Evolutionary conservation across 2,113 vertebrate species (phyloP), one percentile per base, ranked within the genome.

Genomic region (Hippocampus comes): DNA sequence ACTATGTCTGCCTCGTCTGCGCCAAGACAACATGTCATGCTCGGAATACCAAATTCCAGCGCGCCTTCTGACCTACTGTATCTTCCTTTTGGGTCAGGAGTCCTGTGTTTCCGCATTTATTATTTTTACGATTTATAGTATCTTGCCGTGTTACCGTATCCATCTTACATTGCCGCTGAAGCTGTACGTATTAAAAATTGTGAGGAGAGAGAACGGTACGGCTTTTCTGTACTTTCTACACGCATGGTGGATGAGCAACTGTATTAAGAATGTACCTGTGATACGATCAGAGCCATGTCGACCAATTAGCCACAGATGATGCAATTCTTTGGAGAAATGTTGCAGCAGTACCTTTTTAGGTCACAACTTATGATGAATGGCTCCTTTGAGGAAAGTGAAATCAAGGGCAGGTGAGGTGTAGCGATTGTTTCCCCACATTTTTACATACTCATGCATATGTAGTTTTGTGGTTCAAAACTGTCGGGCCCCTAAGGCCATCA

Each of bases 11-110:
- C 76, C 86, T 84, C 73, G 75, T 87, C 86, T 85, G 86, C 88
- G 82, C 86, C 89, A 85, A 91, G 88, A 88, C 86, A 90, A 87
- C 87, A 89, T 73, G 81, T 84, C 84, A 86, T 68, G 88, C 78
- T 84, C 74, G 78, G 86, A 89, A 91, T 90, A 87, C 80, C 72
- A 81, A 88, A 78, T 73, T 70, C 78, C 82, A 63, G 60, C 59
- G 79, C 59, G 79, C 72, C 70, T 76, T 68, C 73, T 74, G 82
- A 84, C 79, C 64, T 48, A 79, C 67, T 69, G 27, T 7, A 61
- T 61, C 61, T 21, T 9, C 34, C 18, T 41, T 38, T 20, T 9
- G 41, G 60, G 18, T 38, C 60, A 63, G 15, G 7, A 4, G 8
- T 5, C 9, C 18, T 21, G 4, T 12, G 12, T 38, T 61, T 7